Base-by-base conservation (phyloP, 2,113 vertebrate genomes). In the Etheostoma cragini region DNA sequence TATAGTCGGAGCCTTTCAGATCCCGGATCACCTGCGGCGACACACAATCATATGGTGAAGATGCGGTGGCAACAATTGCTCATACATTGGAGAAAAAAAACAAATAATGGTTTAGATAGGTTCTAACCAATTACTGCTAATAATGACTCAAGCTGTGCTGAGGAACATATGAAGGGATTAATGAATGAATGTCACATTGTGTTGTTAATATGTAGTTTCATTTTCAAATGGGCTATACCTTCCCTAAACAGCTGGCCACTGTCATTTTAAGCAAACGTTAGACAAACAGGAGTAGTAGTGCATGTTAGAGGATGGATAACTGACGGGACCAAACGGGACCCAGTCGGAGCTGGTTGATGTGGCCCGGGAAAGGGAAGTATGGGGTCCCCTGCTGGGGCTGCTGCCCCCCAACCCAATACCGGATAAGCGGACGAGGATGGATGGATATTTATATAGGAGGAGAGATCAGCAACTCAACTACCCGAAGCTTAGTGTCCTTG, bases 1-100 rank as follows among this genome's bases (percentile, higher is more conserved):
- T 98, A 78, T 97, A 99, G 87, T 99, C 98, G 0, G 98, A 99
- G 65, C 98, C 98, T 90, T 99, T 99, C 87, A 99, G 91, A 89
- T 99, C 98, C 85, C 97, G 95, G 90, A 99, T 99, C 81, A 99
- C 98, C 98, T 99, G 93, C 7, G 63, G 64, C 7, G 57, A 80
- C 62, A 80, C 63, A 78, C 8, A 49, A 69, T 10, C 45, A 70
- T n/a, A 74, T 8, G 14, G 46, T 64, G 33, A 64, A 6, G 13
- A 75, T 7, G 42, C 11, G 38, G 49, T 8, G 6, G 13, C 62
- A 66, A 49, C n/a, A 47, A 38, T 35, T 52, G 6, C 7, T 54
- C 72, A 74, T 17, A 61, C 4, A 50, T 0, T 8, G 8, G 0
- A 3, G 10, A 19, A 6, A 38, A 53, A 53, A 15, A n/a, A 52